A percentile compares a stretch with the other conserved stretches of the same genome.
phyloP scores from a whole-genome alignment of 2,797 vertebrate species.

The Enteromius trimaculatus region DNA sequence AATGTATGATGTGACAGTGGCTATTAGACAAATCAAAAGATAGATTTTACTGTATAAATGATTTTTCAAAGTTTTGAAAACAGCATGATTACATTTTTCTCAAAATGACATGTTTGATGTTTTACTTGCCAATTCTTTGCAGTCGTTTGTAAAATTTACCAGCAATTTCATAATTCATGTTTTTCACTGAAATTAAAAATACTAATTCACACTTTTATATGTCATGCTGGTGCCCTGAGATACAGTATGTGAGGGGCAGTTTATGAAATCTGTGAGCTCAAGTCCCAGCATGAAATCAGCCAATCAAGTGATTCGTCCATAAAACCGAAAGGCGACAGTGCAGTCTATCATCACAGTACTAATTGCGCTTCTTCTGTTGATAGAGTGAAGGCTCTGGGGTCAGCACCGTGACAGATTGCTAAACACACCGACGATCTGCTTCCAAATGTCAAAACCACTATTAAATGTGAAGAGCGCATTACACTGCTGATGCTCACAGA shows the following conservation, averaged over 20 bases:
- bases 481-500: constrained; percentile 12
- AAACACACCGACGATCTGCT: constrained; percentile 50
- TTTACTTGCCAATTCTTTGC: background rate
- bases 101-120: too few species aligned
- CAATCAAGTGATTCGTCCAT: constrained; percentile 7
- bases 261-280: constrained; percentile 32
- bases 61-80: too few species aligned
- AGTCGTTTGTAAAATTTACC: background rate
- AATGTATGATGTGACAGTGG: background rate
- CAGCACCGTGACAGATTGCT: constrained; percentile 48
- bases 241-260: background rate
- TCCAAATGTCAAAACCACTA: constrained; percentile 56
- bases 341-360: constrained; percentile 35
- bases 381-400: constrained; percentile 39
- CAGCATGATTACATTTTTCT: too few species aligned
- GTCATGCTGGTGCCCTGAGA: background rate
- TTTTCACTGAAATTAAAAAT: background rate
- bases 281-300: constrained; percentile 9
- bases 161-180: background rate
- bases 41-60: background rate
- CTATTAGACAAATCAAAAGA: background rate
- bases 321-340: constrained; percentile 29
- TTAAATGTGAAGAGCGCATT: constrained; percentile 28
- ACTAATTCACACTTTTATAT: background rate
- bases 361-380: constrained; percentile 52